Evolutionary conservation across 2,888 invertebrate genomes (phyloP).

Genomic region (Pyrgus malvae): DNA sequence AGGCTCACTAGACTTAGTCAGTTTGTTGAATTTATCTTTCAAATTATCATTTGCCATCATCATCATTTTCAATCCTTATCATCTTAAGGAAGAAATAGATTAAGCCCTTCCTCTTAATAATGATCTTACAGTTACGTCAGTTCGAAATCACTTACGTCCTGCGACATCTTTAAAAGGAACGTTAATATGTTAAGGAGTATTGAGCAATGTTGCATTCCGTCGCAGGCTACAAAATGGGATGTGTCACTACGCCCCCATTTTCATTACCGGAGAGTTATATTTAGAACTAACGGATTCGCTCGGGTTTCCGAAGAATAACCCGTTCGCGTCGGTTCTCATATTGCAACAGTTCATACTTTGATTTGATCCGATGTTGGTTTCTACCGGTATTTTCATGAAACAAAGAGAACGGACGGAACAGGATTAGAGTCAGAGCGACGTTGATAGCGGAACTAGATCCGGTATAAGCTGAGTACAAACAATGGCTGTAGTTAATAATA

Average conservation of each 20-base stretch:
- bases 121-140: neutral
- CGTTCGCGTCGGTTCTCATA: constrained; percentile 11
- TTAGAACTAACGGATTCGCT: neutral
- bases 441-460: too few species aligned
- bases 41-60: neutral
- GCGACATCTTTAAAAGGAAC: neutral
- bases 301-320: constrained; percentile 11
- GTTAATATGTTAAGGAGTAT: neutral
- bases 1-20: too few species aligned
- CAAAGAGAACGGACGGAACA: neutral
- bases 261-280: constrained; percentile 4
- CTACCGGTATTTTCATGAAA: neutral
- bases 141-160: neutral
- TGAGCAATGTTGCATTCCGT: neutral
- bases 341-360: neutral
- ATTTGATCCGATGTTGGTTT: constrained; percentile 1
- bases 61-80: too few species aligned
- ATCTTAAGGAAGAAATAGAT: too few species aligned
- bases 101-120: neutral
- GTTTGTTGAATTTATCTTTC: too few species aligned
- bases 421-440: too few species aligned
- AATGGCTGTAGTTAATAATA: neutral
- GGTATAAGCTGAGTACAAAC: too few species aligned
- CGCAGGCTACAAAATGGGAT: neutral
- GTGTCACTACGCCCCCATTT: constrained; percentile 7